Base-by-base conservation (phyloP, 2,113 vertebrate species). In the Columba janthina region DNA sequence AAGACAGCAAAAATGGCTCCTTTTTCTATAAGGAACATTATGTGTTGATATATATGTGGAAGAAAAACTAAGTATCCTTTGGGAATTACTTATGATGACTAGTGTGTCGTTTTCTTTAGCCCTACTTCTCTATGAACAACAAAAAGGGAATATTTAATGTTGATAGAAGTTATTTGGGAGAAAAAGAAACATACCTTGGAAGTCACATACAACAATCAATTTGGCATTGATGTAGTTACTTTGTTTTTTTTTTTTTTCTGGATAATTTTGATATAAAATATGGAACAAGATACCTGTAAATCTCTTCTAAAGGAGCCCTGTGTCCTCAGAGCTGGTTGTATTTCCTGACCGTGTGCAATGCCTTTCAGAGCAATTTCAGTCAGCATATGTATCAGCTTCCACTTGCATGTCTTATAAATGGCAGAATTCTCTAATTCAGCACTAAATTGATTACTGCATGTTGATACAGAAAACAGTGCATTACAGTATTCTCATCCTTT, bases 321-420 rank as follows among this genome's bases (percentile, higher is more conserved):
- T 65, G 61, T 22, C 44, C 69, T 90, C 11, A 16, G 44, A 92
- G 65, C 48, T 95, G 42, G 17, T 14, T 36, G 28, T 21, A 16
- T 84, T 93, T 88, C 48, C 62, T 92, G 62, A 54, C 66, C 12
- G 15, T 21, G 11, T 77, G 25, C 60, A 64, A 11, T 38, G 36
- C 67, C 51, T 92, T 90, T 91, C 91, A 89, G 36, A 94, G 22
- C n/a, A 51, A n/a, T 76, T 85, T 64, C 29, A 77, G 86, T 81
- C 72, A 88, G n/a, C 38, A 26, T 80, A n/a, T 53, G 8, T n/a
- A 46, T 85, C 3, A 2, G 32, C 26, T 83, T 91, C 67, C 24
- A 60, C 50, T 46, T 57, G 34, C 48, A 56, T 31, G 6, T 70
- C 72, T 42, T 74, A 54, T 19, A 66, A 85, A 71, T 40, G 19